These are phyloP conservation scores for Stramonita haemastoma DNA, from an alignment of 2,888 invertebrate genomes.

Conservation along the genomic window DNA sequence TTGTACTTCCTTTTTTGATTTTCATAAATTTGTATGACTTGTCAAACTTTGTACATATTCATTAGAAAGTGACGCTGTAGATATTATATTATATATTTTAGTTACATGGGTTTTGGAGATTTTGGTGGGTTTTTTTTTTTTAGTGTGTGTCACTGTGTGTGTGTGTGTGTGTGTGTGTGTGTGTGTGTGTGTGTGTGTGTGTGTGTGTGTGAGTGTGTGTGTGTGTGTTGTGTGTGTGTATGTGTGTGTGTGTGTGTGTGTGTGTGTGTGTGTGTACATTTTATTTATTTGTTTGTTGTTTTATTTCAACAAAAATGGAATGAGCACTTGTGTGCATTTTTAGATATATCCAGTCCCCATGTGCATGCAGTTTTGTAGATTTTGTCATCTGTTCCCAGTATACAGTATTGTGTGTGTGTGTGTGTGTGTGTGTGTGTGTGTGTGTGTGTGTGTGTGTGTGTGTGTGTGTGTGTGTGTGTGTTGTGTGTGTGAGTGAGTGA, in stretches of 20 bases:
- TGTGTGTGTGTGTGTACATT: neutral
- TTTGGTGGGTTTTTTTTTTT: neutral
- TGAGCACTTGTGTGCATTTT: too few species aligned
- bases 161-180: slow-evolving; percentile 3
- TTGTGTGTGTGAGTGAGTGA: neutral
- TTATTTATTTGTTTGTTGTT: too few species aligned
- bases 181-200: neutral
- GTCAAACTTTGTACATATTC: too few species aligned
- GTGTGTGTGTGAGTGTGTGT: neutral
- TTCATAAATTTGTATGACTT: too few species aligned
- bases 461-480: neutral
- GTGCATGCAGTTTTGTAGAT: too few species aligned
- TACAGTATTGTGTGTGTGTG: neutral
- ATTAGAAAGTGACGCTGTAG: too few species aligned
- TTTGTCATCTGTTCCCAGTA: too few species aligned
- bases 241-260: neutral
- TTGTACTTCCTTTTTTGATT: too few species aligned
- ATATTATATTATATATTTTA: too few species aligned
- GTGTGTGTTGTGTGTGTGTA: neutral
- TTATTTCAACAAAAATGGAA: too few species aligned
- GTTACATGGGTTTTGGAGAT: too few species aligned
- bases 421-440: neutral
- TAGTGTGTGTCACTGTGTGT: neutral
- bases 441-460: slow-evolving; percentile 11
- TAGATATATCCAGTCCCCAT: too few species aligned